Evolutionary conservation across 2,113 vertebrate species (phyloP).

Genomic region (Python bivittatus): DNA sequence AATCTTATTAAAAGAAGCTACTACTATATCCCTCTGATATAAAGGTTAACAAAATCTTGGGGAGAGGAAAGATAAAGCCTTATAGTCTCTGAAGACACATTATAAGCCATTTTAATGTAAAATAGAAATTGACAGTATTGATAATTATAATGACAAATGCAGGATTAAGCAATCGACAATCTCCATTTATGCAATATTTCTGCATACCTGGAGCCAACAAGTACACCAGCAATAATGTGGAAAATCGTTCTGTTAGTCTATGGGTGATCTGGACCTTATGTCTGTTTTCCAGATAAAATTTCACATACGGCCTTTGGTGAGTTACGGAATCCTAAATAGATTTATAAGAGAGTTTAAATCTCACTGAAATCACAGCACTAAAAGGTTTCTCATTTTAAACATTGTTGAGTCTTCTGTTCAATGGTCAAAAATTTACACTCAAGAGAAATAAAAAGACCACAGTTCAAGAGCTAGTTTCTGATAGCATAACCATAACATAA

Average conservation of each 20-base stretch:
- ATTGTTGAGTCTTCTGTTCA: neutral
- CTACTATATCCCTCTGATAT: accelerated
- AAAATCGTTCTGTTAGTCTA: constrained; percentile 16
- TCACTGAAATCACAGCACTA: neutral
- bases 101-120: accelerated
- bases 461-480: neutral
- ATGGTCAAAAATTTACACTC: neutral
- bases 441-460: neutral
- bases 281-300: neutral
- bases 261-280: neutral
- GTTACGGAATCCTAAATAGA: neutral
- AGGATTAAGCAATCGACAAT: constrained; percentile 25
- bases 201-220: neutral
- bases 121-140: neutral
- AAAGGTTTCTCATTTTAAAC: neutral
- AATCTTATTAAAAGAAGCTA: neutral
- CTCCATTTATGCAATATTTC: neutral
- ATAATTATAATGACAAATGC: neutral
- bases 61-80: neutral
- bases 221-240: neutral
- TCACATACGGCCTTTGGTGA: neutral
- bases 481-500: neutral
- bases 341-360: neutral
- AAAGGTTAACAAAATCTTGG: neutral
- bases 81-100: neutral